These are phyloP conservation scores for Drosophila putrida DNA, from an alignment of 2,888 invertebrate genomes.

Conservation along the genomic window DNA sequence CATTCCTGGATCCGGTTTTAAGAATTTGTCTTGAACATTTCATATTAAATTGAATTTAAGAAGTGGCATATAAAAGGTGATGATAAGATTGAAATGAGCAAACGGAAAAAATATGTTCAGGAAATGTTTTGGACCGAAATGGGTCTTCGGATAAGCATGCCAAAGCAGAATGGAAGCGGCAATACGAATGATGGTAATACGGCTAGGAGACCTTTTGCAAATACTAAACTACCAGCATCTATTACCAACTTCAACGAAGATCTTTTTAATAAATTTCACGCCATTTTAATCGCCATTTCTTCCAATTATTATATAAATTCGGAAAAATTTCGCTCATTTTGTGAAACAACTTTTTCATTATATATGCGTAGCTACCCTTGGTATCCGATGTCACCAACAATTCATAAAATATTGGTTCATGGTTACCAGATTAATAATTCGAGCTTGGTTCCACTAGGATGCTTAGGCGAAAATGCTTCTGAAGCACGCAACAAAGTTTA, in stretches of 20 bases:
- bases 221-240: background rate
- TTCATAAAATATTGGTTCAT: constrained; percentile 19
- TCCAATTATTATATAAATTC: constrained; percentile 7
- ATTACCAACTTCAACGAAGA: constrained; percentile 9
- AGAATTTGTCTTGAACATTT: constrained; percentile 2
- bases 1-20: background rate
- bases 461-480: constrained; percentile 15
- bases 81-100: constrained; percentile 1
- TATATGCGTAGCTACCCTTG: constrained; percentile 15
- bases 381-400: constrained; percentile 15
- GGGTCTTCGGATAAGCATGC: constrained; percentile 8
- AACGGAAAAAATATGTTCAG: background rate
- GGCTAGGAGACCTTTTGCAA: constrained; percentile 5
- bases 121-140: constrained; percentile 3
- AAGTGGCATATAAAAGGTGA: constrained; percentile 10
- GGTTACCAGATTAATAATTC: constrained; percentile 4
- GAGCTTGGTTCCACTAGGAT: too few species aligned
- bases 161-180: constrained; percentile 14
- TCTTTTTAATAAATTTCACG: constrained; percentile 11
- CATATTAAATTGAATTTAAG: background rate
- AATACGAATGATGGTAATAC: constrained; percentile 15
- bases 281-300: constrained; percentile 1
- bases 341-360: constrained; percentile 14
- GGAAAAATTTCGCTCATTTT: constrained; percentile 7
- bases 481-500: constrained; percentile 7